A percentile compares a stretch with the other conserved stretches of the same genome.
Conservation (phyloP, 1,140 invertebrate species). For the Pseudomyrmex sp. region DNA sequence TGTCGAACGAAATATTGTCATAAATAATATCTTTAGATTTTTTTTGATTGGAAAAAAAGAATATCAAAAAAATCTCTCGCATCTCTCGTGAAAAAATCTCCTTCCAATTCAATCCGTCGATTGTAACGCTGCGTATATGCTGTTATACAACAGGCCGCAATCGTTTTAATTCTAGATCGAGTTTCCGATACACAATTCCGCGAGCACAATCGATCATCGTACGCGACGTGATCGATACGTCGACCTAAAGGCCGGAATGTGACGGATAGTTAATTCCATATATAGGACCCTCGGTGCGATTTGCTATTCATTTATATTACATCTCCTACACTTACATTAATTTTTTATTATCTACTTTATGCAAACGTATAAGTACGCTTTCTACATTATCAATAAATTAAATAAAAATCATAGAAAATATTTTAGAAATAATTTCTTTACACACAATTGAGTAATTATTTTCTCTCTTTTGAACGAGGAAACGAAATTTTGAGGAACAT, state of each 20-base stretch:
- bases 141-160: constrained; percentile 62
- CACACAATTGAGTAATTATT: neutral
- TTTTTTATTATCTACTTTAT: neutral
- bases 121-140: constrained; percentile 32
- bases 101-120: constrained; percentile 16
- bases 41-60: neutral
- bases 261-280: constrained; percentile 44
- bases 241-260: constrained; percentile 53
- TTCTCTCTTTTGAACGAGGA: neutral
- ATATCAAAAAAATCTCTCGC: neutral
- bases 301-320: constrained; percentile 60
- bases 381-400: neutral
- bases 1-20: neutral
- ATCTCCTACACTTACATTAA: neutral
- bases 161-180: constrained; percentile 73
- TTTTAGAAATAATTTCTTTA: neutral
- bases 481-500: neutral
- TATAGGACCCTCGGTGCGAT: constrained; percentile 35
- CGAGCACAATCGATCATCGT: constrained; percentile 75
- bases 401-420: too few relatives aligned
- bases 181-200: constrained; percentile 73
- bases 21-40: constrained; percentile 8
- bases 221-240: constrained; percentile 66
- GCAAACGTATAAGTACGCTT: neutral
- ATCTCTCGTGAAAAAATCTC: constrained; percentile 8